Base-by-base conservation (phyloP, 1,140 invertebrate genomes). In the Diprion similis region DNA sequence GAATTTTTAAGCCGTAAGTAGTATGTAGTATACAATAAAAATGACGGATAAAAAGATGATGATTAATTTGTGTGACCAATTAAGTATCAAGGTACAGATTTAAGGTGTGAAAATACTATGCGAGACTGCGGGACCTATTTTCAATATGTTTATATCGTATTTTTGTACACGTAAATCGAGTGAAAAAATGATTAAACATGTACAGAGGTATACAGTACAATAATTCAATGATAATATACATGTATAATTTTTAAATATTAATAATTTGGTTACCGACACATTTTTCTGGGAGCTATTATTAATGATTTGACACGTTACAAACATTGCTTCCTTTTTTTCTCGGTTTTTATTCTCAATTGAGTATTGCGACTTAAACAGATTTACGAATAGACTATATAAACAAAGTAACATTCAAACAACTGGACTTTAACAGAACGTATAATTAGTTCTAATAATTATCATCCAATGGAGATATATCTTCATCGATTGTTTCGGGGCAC, bases 381-480 rank as follows among this genome's bases (percentile, higher is more conserved):
- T 47, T 18, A 68, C 66, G 6, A 0, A 70, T 70, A 70, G 69
- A 70, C 69, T 70, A 70, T 70, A 70, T 70, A n/a, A 70, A 46
- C n/a, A 70, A 70, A 70, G 13, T 70, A 70, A 70, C 69, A 70
- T 48, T 48, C 45, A 48, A 70, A 19, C 69, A 70, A 47, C 69
- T 59, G 11, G 11, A 70, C 19, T 9, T 48, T 17, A 70, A 19
- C 69, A 70, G 15, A 19, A 46, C 46, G 66, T 68, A 18, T 68
- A 13, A 68, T 68, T 68, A 68, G 18, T 68, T 19, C 8, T 19
- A 18, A 19, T 19, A 45, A 68, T 68, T 68, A 37, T 37, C 8
- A 18, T 45, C 17, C 19, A 17, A 15, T 68, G 66, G 19, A 17
- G 8, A n/a, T 17, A 15, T 68, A 68, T 8, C 51, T 59, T 17